These are phyloP conservation scores for Calidris pygmaea DNA, from an alignment of 2,113 vertebrate genomes.

Conservation along the genomic window DNA sequence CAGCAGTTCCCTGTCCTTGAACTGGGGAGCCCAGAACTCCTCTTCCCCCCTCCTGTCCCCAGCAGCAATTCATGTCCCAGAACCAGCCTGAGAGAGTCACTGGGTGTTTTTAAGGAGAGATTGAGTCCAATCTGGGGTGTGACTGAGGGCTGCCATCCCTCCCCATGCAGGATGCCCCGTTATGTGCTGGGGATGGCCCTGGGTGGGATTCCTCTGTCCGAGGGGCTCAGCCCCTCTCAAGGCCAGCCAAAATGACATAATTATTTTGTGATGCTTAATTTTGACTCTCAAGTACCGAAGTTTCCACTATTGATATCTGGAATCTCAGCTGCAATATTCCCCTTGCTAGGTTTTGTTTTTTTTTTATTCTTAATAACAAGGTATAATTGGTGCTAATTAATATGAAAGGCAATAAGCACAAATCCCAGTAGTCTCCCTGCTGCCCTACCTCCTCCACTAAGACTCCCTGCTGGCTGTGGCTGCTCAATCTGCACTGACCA, in stretches of 20 bases:
- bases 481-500: not conserved
- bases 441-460: not conserved
- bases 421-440: not conserved
- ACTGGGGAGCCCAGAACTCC: too few relatives aligned
- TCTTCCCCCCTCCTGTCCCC: not conserved
- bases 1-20: too few relatives aligned
- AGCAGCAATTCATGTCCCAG: not conserved
- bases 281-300: not conserved
- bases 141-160: not conserved
- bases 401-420: not conserved
- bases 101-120: not conserved
- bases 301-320: not conserved
- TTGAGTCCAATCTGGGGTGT: not conserved
- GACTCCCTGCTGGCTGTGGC: not conserved
- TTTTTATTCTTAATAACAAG: not conserved
- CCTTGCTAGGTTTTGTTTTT: not conserved
- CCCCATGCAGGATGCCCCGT: not conserved
- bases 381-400: not conserved
- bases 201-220: not conserved
- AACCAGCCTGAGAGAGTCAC: not conserved
- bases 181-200: not conserved
- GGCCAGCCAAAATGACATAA: fast-evolving
- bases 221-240: not conserved
- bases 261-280: not conserved
- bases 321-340: not conserved